These are phyloP conservation scores for Micromys minutus DNA, from an alignment of 2,113 vertebrate genomes.

Conservation along the genomic window DNA sequence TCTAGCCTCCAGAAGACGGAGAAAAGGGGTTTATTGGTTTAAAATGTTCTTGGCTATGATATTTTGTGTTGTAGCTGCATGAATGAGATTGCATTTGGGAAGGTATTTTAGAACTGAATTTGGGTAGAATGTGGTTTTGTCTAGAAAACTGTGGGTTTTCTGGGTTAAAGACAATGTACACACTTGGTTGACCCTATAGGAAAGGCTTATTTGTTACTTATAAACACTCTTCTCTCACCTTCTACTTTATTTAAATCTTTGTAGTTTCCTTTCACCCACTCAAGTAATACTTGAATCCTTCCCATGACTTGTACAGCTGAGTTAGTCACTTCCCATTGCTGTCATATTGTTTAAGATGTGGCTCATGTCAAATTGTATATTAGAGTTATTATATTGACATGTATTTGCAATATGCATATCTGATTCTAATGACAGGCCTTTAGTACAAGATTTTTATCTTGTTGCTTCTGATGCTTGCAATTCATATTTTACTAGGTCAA, in stretches of 20 bases:
- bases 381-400: neutral
- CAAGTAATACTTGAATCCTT: neutral
- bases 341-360: neutral
- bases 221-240: neutral
- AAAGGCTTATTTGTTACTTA: neutral
- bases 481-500: neutral
- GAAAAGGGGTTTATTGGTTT: neutral
- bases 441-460: conserved; percentile 1
- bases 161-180: neutral
- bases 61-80: neutral
- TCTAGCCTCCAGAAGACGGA: neutral
- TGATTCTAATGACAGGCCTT: neutral
- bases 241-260: neutral
- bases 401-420: neutral
- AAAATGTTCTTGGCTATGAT: neutral
- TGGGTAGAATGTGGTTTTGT: neutral
- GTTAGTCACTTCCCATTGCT: neutral
- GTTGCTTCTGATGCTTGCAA: neutral
- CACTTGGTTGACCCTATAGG: neutral
- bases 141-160: neutral
- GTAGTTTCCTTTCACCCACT: neutral
- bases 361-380: neutral
- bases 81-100: neutral
- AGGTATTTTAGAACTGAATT: neutral
- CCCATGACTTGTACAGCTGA: neutral